A percentile compares a stretch with the other conserved stretches of the same genome.
Conservation (phyloP, 2,797 vertebrate genomes). For the Pyrrhura leucotis region DNA sequence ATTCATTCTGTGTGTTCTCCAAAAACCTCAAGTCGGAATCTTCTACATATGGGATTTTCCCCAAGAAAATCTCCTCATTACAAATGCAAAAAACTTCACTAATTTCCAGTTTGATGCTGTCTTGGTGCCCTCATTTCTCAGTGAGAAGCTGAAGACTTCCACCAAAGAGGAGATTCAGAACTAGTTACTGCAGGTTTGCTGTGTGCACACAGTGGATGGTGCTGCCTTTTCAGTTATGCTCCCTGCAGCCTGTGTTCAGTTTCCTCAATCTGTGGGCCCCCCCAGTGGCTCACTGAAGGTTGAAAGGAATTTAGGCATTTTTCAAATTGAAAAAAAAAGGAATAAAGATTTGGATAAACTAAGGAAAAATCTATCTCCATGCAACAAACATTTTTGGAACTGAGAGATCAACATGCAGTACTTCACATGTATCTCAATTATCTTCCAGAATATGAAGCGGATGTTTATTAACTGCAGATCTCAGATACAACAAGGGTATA, state of each 20-base stretch:
- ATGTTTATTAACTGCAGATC: slow-evolving; percentile 34
- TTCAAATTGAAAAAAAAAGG: neutral
- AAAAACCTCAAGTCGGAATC: neutral
- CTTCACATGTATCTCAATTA: neutral
- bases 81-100: neutral
- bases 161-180: accelerated
- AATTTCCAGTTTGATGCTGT: neutral
- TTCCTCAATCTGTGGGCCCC: neutral
- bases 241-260: neutral
- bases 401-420: neutral
- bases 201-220: neutral
- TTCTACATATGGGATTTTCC: neutral
- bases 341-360: neutral
- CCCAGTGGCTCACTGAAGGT: neutral
- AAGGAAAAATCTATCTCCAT: neutral
- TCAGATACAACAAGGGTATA: slow-evolving; percentile 30
- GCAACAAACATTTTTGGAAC: neutral
- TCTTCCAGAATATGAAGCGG: slow-evolving; percentile 51
- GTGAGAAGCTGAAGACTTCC: neutral
- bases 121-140: accelerated
- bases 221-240: neutral
- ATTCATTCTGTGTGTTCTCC: neutral
- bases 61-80: neutral
- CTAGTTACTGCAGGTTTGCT: neutral
- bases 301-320: neutral